Conservation (phyloP, 2,888 invertebrate species). For the Netelia fuscicornis region DNA sequence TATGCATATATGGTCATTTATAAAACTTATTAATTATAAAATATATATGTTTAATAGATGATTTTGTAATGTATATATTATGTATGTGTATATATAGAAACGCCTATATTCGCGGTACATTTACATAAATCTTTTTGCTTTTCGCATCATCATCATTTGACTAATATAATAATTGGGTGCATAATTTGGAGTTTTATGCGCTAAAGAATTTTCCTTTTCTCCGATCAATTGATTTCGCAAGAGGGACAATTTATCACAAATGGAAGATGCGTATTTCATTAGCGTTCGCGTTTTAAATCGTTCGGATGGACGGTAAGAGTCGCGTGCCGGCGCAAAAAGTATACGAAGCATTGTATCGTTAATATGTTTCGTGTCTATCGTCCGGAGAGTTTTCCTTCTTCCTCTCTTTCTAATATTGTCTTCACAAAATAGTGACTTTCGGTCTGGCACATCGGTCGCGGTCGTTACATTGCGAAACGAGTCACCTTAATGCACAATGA, state of each 20-base stretch:
- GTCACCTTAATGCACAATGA: slow-evolving; percentile 22
- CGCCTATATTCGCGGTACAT: slow-evolving; percentile 27
- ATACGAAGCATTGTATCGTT: not conserved
- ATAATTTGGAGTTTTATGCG: not conserved
- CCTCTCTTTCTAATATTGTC: not conserved
- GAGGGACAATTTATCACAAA: too few species aligned
- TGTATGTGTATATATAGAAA: slow-evolving; percentile 59
- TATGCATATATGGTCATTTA: slow-evolving; percentile 75
- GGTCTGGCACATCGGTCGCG: too few species aligned
- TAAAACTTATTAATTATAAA: slow-evolving; percentile 75
- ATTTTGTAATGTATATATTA: slow-evolving; percentile 59
- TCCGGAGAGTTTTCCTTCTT: not conserved
- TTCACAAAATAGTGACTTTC: not conserved
- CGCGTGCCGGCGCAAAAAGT: slow-evolving; percentile 11
- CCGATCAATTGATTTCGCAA: not conserved
- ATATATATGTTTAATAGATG: slow-evolving; percentile 61
- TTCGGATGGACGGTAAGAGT: slow-evolving; percentile 57
- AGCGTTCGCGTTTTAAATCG: slow-evolving; percentile 32
- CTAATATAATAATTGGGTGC: slow-evolving; percentile 1
- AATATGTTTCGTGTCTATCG: not conserved
- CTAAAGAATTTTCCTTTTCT: not conserved
- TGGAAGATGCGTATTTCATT: slow-evolving; percentile 7
- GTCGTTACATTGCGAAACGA: slow-evolving; percentile 5
- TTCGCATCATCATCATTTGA: slow-evolving; percentile 20
- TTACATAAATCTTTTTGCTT: slow-evolving; percentile 42